Conservation (phyloP, 1,140 invertebrate species). For the Leptopilina clavipes region DNA sequence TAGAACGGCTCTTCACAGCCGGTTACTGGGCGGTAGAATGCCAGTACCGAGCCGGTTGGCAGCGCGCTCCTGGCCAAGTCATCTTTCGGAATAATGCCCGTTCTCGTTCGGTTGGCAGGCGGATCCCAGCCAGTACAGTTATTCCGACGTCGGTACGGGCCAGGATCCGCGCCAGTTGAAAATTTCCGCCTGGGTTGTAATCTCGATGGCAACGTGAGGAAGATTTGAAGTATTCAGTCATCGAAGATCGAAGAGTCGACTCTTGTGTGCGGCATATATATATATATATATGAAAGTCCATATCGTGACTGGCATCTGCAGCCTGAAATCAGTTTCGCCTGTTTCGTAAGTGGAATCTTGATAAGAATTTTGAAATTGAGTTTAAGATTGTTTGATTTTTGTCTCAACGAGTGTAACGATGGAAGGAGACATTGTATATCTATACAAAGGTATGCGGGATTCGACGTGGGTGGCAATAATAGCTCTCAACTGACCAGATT, state of each 20-base stretch:
- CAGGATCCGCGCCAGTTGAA: no score
- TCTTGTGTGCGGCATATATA: background rate
- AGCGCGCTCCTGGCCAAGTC: no score
- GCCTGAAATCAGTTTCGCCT: slow-evolving; percentile 20
- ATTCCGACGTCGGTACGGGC: no score
- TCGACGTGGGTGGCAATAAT: slow-evolving; percentile 61
- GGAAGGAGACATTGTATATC: slow-evolving; percentile 46
- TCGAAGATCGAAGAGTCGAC: background rate
- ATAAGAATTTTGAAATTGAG: slow-evolving; percentile 58
- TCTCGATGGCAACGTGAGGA: background rate
- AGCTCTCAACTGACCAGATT: slow-evolving; percentile 57
- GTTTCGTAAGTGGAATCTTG: slow-evolving; percentile 44
- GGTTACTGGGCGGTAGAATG: no score
- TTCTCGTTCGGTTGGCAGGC: no score
- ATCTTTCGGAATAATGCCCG: no score
- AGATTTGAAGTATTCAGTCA: background rate
- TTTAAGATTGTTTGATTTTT: slow-evolving; percentile 57
- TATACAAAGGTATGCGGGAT: slow-evolving; percentile 48
- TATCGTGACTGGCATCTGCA: slow-evolving; percentile 29
- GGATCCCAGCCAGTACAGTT: no score
- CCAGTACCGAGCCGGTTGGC: no score
- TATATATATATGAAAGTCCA: no score
- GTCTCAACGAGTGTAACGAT: slow-evolving; percentile 46
- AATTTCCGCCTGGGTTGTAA: no score
- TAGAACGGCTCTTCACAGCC: no score